Evolutionary conservation across 2,888 invertebrate species (phyloP).

Genomic region (Leptopilina syphax): DNA sequence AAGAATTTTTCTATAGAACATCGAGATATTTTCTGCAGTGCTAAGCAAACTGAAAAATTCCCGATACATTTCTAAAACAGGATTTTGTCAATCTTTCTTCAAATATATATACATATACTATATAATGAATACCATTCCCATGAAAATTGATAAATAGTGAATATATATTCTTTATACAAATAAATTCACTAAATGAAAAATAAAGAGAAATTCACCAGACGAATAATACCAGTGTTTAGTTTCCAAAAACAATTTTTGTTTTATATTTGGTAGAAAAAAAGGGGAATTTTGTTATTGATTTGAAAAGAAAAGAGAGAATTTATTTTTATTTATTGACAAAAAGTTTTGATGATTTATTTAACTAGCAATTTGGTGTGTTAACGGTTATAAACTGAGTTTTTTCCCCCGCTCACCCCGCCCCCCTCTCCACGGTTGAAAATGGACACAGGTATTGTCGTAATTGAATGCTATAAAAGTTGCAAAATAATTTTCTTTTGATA

Average conservation of each 20-base stretch:
- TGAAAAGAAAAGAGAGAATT: neutral
- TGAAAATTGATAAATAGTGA: neutral
- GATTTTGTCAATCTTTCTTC: slow-evolving; percentile 6
- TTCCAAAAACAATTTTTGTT: no score
- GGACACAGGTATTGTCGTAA: slow-evolving; percentile 9
- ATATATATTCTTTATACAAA: no score
- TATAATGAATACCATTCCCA: neutral
- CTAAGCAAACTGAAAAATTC: slow-evolving; percentile 31
- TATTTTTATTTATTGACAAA: neutral
- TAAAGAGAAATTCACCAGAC: neutral
- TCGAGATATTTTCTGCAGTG: slow-evolving; percentile 25
- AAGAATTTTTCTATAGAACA: slow-evolving; percentile 19
- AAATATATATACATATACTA: neutral
- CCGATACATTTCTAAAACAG: slow-evolving; percentile 22
- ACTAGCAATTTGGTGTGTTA: neutral
- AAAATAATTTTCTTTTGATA: slow-evolving; percentile 20
- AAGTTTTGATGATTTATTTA: slow-evolving; percentile 3
- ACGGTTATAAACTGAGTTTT: neutral
- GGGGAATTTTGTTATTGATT: neutral
- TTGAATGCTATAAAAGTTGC: slow-evolving; percentile 20
- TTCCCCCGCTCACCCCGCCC: no score
- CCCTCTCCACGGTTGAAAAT: neutral
- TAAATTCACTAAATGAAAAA: neutral
- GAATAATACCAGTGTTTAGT: no score
- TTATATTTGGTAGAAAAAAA: no score